Percentiles rank a stretch among this genome's conserved stretches.
These are phyloP conservation scores for Caenorhabditis sinica DNA, from an alignment of 2,888 invertebrate species.

Conservation along the genomic window DNA sequence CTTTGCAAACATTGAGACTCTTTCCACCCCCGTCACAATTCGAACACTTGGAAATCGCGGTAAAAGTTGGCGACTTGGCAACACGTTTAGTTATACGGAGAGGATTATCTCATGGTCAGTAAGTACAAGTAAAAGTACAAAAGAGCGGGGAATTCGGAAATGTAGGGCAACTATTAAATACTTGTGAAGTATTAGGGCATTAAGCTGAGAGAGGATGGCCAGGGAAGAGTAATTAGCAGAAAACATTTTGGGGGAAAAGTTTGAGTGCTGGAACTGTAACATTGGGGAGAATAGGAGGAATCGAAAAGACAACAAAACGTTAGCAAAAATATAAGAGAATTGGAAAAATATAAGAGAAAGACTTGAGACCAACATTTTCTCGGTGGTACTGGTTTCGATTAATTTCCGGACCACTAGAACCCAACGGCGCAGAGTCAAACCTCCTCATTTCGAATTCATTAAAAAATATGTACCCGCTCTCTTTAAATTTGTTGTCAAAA, in stretches of 20 bases:
- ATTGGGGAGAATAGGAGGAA: too few relatives aligned
- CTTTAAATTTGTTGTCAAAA: conserved; percentile 5
- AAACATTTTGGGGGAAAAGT: not conserved
- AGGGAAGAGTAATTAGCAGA: not conserved
- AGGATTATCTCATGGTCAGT: conserved; percentile 22
- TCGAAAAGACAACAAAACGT: too few relatives aligned
- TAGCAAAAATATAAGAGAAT: too few relatives aligned
- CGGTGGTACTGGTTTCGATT: not conserved
- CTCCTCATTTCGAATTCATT: conserved; percentile 52
- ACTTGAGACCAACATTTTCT: not conserved
- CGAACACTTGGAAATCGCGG: not conserved
- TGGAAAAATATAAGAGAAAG: not conserved
- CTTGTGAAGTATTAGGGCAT: too few relatives aligned
- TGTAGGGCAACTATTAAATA: conserved; percentile 40
- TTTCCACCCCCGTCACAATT: conserved; percentile 15
- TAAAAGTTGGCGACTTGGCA: conserved; percentile 12
- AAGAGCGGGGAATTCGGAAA: conserved; percentile 8
- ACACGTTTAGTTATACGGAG: conserved; percentile 36
- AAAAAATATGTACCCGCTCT: conserved; percentile 19
- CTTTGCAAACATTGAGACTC: conserved; percentile 8
- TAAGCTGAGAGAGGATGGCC: too few relatives aligned
- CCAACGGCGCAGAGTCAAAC: not conserved
- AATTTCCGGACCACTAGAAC: conserved; percentile 23
- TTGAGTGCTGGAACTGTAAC: too few relatives aligned
- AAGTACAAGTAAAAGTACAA: conserved; percentile 43